Base-by-base conservation (phyloP, 1,140 invertebrate species). In the Drosophila ananassae region DNA sequence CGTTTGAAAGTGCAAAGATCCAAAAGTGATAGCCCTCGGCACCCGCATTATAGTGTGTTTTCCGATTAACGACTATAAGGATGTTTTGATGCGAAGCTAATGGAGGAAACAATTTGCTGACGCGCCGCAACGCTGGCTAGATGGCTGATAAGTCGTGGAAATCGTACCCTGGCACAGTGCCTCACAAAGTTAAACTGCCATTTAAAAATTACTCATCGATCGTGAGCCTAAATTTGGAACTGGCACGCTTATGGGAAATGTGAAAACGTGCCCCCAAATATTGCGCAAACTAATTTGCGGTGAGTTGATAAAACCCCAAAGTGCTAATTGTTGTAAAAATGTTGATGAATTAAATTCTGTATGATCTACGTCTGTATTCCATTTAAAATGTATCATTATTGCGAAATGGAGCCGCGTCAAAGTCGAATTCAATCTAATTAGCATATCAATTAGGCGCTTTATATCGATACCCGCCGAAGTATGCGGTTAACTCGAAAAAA, bases 31-130 rank as follows among this genome's bases (percentile, higher is more conserved):
- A 69, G 46, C 63, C 21, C 24, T 0, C 8, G 46, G 48, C 53
- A 44, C 41, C 39, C n/a, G 25, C 17, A 21, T 12, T 28, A 30
- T 22, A 17, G 13, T 52, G 47, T 24, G 41, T 30, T 28, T 50
- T 30, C 21, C 34, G 32, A 25, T 69, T 6, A 30, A 62, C 17
- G 55, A 52, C 69, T 64, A 32, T 75, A n/a, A n/a, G 10, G 6
- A 55, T 76, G 44, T 39, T 57, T 50, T 64, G 9, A 59, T 59
- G 55, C 41, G 55, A 41, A 8, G 53, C 48, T 81, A 81, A 81
- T 81, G 57, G 57, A 84, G 81, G 81, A 84, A 84, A 81, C 73
- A 66, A 74, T 81, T 85, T 77, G 68, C 59, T 80, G 44, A 48
- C 60, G 59, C 55, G 48, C 22, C 54, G 46, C 63, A 41, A 52